These are phyloP conservation scores for Adelosebastes latens DNA, from an alignment of 2,797 vertebrate genomes.

Conservation along the genomic window DNA sequence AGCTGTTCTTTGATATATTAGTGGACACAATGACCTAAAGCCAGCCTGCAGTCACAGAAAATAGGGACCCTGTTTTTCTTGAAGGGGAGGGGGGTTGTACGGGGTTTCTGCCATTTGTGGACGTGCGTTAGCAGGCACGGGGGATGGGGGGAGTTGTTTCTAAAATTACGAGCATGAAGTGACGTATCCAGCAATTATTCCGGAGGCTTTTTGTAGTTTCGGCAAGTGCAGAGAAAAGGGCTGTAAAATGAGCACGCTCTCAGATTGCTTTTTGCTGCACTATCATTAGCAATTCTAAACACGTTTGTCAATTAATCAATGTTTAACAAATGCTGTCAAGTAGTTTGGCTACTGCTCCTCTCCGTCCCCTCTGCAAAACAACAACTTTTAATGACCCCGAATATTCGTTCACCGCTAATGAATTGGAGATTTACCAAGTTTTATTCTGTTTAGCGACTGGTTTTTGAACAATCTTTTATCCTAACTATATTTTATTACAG, in stretches of 20 bases:
- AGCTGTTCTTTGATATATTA: constrained; percentile 97
- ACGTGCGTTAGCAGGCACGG: constrained; percentile 73
- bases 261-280: constrained; percentile 61
- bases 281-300: constrained; percentile 70
- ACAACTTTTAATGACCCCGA: constrained; percentile 43
- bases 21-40: constrained; percentile 86
- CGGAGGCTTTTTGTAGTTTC: constrained; percentile 65
- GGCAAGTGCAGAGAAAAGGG: constrained; percentile 52
- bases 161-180: constrained; percentile 84
- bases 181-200: constrained; percentile 80
- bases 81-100: constrained; percentile 49
- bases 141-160: constrained; percentile 78
- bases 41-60: constrained; percentile 86
- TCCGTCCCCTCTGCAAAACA: constrained; percentile 42
- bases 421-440: constrained; percentile 7
- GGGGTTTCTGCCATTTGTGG: constrained; percentile 81
- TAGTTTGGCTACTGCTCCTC: constrained; percentile 40
- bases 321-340: constrained; percentile 65
- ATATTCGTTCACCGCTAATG: constrained; percentile 2
- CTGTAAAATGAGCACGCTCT: constrained; percentile 42
- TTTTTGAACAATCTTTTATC: constrained; percentile 1
- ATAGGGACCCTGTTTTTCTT: constrained; percentile 85
- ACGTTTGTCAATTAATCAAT: constrained; percentile 74
- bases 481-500: neutral
- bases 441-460: neutral